Evolutionary conservation across 2,888 invertebrate species (phyloP).

Genomic region (Carterocephalus palaemon): DNA sequence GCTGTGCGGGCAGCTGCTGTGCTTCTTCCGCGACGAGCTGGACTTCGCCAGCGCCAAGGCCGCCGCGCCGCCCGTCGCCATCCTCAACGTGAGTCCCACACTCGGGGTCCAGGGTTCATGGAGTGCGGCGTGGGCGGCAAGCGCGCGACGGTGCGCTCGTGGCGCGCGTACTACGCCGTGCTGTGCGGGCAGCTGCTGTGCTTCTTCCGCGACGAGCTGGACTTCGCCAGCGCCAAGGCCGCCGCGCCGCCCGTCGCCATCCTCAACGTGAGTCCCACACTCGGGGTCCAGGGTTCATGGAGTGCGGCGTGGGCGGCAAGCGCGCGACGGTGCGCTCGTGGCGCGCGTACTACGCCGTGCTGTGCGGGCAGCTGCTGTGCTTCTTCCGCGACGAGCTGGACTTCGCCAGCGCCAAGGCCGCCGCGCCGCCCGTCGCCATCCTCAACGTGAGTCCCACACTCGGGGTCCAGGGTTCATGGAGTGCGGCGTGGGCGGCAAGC

Average conservation of each 20-base stretch:
- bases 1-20: slow-evolving; percentile 96
- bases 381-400: slow-evolving; percentile 98
- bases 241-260: slow-evolving; percentile 91
- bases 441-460: slow-evolving; percentile 74
- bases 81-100: slow-evolving; percentile 76
- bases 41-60: slow-evolving; percentile 94
- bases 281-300: too few species aligned
- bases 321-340: slow-evolving; percentile 96
- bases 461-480: too few species aligned
- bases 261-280: slow-evolving; percentile 72
- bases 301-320: too few species aligned
- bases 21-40: slow-evolving; percentile 97
- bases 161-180: slow-evolving; percentile 97
- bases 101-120: too few species aligned
- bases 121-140: too few species aligned
- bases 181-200: slow-evolving; percentile 97
- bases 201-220: slow-evolving; percentile 97
- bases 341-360: slow-evolving; percentile 96
- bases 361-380: slow-evolving; percentile 97
- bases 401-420: slow-evolving; percentile 92
- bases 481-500: too few species aligned
- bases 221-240: slow-evolving; percentile 92
- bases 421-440: slow-evolving; percentile 90
- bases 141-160: slow-evolving; percentile 95
- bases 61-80: slow-evolving; percentile 90